phyloP scores from a whole-genome alignment of 1,140 invertebrate species.

The silkworm (Bombyx mori) region ASM3026992v2 NC_085115.1:9463501-9464000 shows the following conservation, averaged over 20 bases:
- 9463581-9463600: background rate
- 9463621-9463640: constrained; percentile 13
- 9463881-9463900: too few relatives aligned
- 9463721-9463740: constrained; percentile 49
- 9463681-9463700: constrained; percentile 38
- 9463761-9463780: constrained; percentile 35
- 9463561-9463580: background rate
- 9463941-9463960: too few relatives aligned
- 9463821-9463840: constrained; percentile 11
- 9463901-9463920: too few relatives aligned
- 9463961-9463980: too few relatives aligned
- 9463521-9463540: constrained; percentile 14
- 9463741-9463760: constrained; percentile 57
- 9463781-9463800: constrained; percentile 31
- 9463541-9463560: constrained; percentile 4
- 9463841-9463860: too few relatives aligned
- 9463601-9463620: background rate
- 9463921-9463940: too few relatives aligned
- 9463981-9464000: too few relatives aligned
- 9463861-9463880: too few relatives aligned
- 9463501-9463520: constrained; percentile 18
- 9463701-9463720: constrained; percentile 54
- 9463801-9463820: constrained; percentile 13
- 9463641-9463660: constrained; percentile 20
- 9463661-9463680: constrained; percentile 32